Evolutionary conservation across 2,888 invertebrate species (phyloP), one percentile per base, ranked within the genome.

Genomic region (Nomada fabriciana): DNA sequence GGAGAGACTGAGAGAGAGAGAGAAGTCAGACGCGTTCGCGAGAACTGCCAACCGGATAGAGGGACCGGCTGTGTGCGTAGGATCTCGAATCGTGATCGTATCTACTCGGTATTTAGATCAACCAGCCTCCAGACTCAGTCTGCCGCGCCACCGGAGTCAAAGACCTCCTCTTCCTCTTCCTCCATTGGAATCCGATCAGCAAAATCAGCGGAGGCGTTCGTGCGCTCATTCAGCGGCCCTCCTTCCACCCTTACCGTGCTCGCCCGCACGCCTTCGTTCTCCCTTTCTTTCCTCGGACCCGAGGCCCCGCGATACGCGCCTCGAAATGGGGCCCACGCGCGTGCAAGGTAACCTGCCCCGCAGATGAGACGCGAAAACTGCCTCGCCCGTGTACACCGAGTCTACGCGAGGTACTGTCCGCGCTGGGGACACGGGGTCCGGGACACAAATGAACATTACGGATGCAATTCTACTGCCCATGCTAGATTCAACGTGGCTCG

Each of bases 31-130:
- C 65, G 64, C 77, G 47, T 55, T 64, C 59, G 29, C 71, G 52
- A 60, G 53, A 13, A 52, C 61, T 29, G 42, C 11, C 64, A 79
- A 60, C 78, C 79, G 79, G 78, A 77, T 65, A 70, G 78, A 78
- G 78, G 65, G 61, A 73, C 69, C 73, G 75, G 75, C 74, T 76
- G 70, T 77, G 89, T 77, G 89, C 88, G 84, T 86, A 87, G 85
- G 80, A 88, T 90, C 83, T 68, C 69, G 79, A 74, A 80, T 74
- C 83, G 81, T 86, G 89, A 90, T 90, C 86, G 86, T 90, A 90
- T 89, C 88, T 79, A 67, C 79, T 53, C 83, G 89, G 89, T 90
- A 90, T 90, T 90, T 90, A 89, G 90, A 87, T 89, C 89, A 82
- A 85, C 81, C 89, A 83, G 82, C 84, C 86, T 85, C 89, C 86